Percentiles rank a stretch among this genome's conserved stretches.
Evolutionary conservation across 2,797 vertebrate species (phyloP).

Genomic region (Ciconia nigra): DNA sequence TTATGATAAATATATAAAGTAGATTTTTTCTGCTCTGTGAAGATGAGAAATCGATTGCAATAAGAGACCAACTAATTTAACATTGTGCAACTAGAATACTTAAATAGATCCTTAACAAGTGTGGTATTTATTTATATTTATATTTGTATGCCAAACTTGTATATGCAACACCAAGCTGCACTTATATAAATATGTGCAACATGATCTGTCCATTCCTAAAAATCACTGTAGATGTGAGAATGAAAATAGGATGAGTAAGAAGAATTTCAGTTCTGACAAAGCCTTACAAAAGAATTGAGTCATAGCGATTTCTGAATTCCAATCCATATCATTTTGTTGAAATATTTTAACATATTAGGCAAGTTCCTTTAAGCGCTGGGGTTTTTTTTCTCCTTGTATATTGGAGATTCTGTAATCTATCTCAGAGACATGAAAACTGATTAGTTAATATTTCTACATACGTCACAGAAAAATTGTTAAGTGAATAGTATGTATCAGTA

Average conservation of each 20-base stretch:
- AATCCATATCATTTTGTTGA: not conserved
- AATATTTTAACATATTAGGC: not conserved
- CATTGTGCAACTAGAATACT: not conserved
- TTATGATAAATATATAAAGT: not conserved
- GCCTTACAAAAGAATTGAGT: not conserved
- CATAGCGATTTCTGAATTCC: not conserved
- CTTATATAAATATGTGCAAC: not conserved
- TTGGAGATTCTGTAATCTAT: not conserved
- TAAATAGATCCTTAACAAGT: not conserved
- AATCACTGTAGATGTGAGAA: not conserved
- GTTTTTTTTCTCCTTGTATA: not conserved
- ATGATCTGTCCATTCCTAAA: not conserved
- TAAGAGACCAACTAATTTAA: not conserved
- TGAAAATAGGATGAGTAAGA: not conserved
- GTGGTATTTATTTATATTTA: not conserved
- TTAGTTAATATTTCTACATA: not conserved
- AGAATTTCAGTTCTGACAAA: not conserved
- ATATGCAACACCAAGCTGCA: not conserved
- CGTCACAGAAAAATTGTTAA: not conserved
- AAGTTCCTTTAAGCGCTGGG: not conserved
- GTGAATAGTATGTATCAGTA: not conserved
- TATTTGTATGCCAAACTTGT: not conserved
- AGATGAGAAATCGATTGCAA: not conserved
- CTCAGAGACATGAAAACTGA: not conserved
- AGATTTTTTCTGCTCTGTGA: not conserved